phyloP scores from a whole-genome alignment of 2,888 invertebrate genomes.

The Nomada hirtipes region DNA sequence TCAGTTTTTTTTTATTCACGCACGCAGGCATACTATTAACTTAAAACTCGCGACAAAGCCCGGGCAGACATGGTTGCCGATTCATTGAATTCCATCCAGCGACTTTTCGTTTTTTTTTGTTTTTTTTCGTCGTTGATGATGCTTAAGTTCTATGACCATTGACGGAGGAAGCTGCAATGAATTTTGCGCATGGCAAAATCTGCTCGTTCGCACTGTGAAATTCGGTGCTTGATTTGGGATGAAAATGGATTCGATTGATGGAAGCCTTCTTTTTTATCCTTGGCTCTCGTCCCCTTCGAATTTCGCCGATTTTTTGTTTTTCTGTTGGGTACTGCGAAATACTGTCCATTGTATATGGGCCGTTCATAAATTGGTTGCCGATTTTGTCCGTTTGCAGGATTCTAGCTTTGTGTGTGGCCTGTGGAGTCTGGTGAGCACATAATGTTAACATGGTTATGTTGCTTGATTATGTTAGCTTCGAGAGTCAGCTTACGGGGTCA shows the following conservation, averaged over 20 bases:
- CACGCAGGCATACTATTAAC: not conserved
- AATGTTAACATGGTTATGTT: slow-evolving; percentile 27
- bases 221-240: slow-evolving; percentile 57
- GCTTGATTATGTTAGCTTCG: too few relatives aligned
- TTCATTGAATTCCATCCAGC: slow-evolving; percentile 25
- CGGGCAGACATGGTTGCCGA: slow-evolving; percentile 1
- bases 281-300: slow-evolving; percentile 46
- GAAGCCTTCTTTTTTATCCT: slow-evolving; percentile 39
- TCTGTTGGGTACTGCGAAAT: slow-evolving; percentile 39
- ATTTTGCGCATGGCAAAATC: slow-evolving; percentile 64
- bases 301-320: not conserved
- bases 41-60: slow-evolving; percentile 38
- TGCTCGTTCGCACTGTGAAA: slow-evolving; percentile 56
- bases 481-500: too few relatives aligned
- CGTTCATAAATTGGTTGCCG: slow-evolving; percentile 67
- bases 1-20: slow-evolving; percentile 8
- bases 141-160: slow-evolving; percentile 45
- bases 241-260: slow-evolving; percentile 64
- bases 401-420: slow-evolving; percentile 21
- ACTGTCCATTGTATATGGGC: slow-evolving; percentile 35
- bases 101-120: slow-evolving; percentile 31
- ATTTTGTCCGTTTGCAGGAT: slow-evolving; percentile 44
- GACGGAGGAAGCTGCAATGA: slow-evolving; percentile 55
- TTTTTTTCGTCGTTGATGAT: slow-evolving; percentile 24
- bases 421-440: slow-evolving; percentile 43